Conservation (phyloP, 2,797 vertebrate species). For the Hephaestus fuliginosus region DNA sequence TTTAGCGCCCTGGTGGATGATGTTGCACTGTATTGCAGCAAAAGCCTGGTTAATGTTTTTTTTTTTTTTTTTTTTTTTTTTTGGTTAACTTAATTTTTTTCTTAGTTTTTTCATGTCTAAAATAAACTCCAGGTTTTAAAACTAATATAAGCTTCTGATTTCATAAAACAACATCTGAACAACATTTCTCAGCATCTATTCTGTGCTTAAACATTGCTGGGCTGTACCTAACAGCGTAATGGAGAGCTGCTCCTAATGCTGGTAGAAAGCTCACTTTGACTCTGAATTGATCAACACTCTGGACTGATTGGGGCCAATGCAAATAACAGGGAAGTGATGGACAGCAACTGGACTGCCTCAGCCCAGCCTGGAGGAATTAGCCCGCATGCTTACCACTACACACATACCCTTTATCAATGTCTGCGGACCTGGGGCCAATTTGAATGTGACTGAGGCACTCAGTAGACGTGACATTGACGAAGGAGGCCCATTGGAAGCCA, state of each 20-base stretch:
- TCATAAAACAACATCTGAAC: not conserved
- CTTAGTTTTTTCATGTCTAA: too few relatives aligned
- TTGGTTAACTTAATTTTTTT: too few relatives aligned
- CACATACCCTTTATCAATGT: constrained; percentile 77
- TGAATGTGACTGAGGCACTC: constrained; percentile 78
- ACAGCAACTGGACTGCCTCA: constrained; percentile 65
- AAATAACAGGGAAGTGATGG: constrained; percentile 73
- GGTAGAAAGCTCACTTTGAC: constrained; percentile 76
- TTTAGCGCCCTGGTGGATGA: not conserved
- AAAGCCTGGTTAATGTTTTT: not conserved
- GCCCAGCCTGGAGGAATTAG: constrained; percentile 66
- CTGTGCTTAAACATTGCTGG: constrained; percentile 22
- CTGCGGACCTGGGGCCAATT: constrained; percentile 71
- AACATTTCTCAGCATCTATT: not conserved
- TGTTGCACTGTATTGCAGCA: not conserved
- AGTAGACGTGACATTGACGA: constrained; percentile 80
- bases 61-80: not conserved
- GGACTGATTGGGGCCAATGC: constrained; percentile 73
- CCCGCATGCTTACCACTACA: constrained; percentile 43
- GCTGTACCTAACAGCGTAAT: constrained; percentile 47
- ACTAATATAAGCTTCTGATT: not conserved
- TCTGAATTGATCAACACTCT: constrained; percentile 78
- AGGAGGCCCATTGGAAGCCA: constrained; percentile 75
- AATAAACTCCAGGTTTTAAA: not conserved
- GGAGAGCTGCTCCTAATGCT: constrained; percentile 68